Percentiles rank a stretch among this genome's conserved stretches.
These are phyloP conservation scores for Adelphocoris suturalis DNA, from an alignment of 2,888 invertebrate genomes.

Conservation along the genomic window DNA sequence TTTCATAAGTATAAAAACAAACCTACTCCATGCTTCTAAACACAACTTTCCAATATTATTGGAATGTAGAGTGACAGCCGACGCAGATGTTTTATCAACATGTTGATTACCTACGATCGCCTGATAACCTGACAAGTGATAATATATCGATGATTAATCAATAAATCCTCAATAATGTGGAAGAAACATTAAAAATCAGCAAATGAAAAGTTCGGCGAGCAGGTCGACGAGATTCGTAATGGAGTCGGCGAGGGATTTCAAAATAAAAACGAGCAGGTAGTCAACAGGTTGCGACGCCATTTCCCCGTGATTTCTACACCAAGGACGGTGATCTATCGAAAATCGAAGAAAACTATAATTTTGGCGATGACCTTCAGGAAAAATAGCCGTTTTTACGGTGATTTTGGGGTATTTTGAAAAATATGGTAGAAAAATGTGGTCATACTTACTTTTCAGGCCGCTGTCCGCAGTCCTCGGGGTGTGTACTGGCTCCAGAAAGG, in stretches of 20 bases:
- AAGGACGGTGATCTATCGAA: neutral
- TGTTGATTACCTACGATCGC: no score
- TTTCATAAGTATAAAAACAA: no score
- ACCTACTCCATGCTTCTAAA: no score
- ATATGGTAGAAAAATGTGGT: neutral
- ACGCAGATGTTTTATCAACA: no score
- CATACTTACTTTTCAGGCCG: neutral
- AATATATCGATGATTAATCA: no score
- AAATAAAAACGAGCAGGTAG: slow-evolving; percentile 37
- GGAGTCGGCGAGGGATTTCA: neutral
- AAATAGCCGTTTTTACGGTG: neutral
- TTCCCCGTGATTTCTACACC: slow-evolving; percentile 19
- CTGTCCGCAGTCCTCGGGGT: neutral
- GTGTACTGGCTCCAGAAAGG: neutral
- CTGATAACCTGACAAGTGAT: no score
- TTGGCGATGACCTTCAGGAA: neutral
- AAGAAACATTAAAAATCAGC: no score
- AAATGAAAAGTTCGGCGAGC: neutral
- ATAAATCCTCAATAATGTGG: no score
- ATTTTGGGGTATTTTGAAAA: neutral
- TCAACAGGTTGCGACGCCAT: slow-evolving; percentile 30
- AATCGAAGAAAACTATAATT: neutral
- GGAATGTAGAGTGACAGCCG: no score
- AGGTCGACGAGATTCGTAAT: neutral
- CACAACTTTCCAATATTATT: no score